These are phyloP conservation scores for Felis chaus DNA, from an alignment of 2,113 vertebrate genomes.

Conservation along the genomic window DNA sequence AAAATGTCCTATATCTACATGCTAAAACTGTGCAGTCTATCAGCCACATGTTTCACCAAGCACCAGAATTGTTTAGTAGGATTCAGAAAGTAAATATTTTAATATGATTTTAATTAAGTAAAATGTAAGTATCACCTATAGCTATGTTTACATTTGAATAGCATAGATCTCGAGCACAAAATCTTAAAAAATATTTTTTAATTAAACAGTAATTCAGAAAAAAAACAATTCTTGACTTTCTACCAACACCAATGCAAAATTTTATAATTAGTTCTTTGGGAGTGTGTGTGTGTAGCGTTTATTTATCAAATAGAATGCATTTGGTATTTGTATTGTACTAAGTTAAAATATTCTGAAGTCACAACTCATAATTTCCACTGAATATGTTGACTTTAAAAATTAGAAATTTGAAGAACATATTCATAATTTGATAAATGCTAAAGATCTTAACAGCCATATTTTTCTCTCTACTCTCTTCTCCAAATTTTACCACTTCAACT, in stretches of 20 bases:
- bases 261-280: not conserved
- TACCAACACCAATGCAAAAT: not conserved
- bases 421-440: not conserved
- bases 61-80: not conserved
- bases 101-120: not conserved
- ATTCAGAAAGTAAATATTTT: not conserved
- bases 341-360: not conserved
- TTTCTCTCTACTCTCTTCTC: not conserved
- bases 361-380: not conserved
- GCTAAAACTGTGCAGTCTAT: not conserved
- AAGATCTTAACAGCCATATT: not conserved
- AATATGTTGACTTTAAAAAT: not conserved
- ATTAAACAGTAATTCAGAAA: not conserved
- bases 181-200: not conserved
- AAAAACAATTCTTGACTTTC: not conserved
- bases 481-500: not conserved
- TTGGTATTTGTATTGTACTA: not conserved
- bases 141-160: not conserved
- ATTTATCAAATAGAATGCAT: not conserved
- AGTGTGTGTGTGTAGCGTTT: not conserved
- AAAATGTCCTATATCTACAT: not conserved
- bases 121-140: not conserved
- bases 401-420: not conserved
- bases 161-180: not conserved
- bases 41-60: not conserved